Conservation (phyloP, 2,113 vertebrate genomes). For the Hylia prasina region DNA sequence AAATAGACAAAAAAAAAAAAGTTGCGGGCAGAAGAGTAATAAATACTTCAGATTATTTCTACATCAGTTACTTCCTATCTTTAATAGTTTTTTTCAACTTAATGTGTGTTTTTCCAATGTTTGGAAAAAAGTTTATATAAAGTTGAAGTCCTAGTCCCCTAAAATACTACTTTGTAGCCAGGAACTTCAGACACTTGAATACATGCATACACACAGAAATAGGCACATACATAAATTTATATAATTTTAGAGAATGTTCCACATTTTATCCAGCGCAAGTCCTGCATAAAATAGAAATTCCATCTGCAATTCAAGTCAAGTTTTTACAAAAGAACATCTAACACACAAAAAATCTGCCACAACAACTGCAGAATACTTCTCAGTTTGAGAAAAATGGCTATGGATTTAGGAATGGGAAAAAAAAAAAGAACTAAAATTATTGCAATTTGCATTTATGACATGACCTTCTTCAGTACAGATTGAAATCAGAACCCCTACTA, state of each 20-base stretch:
- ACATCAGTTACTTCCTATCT: background rate
- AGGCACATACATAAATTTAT: fast-evolving
- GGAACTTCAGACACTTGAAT: background rate
- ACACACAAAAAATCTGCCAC: background rate
- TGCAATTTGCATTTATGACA: background rate
- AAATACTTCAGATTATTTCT: background rate
- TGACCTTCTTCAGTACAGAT: background rate
- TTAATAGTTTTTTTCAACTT: background rate
- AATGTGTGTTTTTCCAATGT: background rate
- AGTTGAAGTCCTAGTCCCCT: background rate
- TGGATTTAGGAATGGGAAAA: background rate
- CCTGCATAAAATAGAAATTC: background rate
- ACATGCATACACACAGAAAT: background rate
- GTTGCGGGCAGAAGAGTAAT: background rate
- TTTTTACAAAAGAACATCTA: background rate
- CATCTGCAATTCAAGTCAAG: background rate
- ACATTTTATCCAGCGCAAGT: fast-evolving
- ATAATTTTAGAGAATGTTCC: background rate
- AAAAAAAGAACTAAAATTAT: background rate
- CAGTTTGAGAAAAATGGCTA: background rate
- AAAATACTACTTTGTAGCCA: background rate
- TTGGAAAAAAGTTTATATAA: background rate
- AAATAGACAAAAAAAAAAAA: background rate
- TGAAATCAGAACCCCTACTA: background rate
- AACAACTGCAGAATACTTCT: background rate